A percentile compares a stretch with the other conserved stretches of the same genome.
These are phyloP conservation scores for Caretta caretta DNA, from an alignment of 2,113 vertebrate species.

Conservation along the genomic window DNA sequence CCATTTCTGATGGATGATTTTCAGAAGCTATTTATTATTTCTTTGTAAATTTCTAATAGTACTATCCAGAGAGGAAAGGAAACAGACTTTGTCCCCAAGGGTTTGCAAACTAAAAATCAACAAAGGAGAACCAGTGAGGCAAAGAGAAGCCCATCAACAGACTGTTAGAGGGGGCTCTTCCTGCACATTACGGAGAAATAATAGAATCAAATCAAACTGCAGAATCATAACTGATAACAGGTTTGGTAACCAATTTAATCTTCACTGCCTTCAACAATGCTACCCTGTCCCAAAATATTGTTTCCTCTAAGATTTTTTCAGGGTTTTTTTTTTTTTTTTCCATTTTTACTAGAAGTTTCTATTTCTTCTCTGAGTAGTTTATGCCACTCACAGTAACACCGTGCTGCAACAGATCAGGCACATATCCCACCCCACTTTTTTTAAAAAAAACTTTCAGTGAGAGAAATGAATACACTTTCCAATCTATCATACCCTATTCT, in stretches of 20 bases:
- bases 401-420: accelerated
- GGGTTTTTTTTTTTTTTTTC: neutral
- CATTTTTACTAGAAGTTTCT: neutral
- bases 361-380: neutral
- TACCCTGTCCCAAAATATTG: neutral
- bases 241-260: neutral
- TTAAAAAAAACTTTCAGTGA: neutral
- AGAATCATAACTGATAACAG: neutral
- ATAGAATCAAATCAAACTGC: neutral
- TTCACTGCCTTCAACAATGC: neutral
- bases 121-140: neutral
- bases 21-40: neutral
- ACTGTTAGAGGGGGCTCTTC: neutral
- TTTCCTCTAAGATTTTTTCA: constrained; percentile 1
- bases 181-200: neutral
- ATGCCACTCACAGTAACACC: neutral
- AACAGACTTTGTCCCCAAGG: neutral
- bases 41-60: neutral
- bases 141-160: neutral
- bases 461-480: neutral
- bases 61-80: neutral
- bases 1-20: neutral
- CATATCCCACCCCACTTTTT: too few species aligned
- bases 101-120: neutral
- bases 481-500: neutral